Base-by-base conservation (phyloP, 2,888 invertebrate species). In the Cataglyphis altisquamis region DNA sequence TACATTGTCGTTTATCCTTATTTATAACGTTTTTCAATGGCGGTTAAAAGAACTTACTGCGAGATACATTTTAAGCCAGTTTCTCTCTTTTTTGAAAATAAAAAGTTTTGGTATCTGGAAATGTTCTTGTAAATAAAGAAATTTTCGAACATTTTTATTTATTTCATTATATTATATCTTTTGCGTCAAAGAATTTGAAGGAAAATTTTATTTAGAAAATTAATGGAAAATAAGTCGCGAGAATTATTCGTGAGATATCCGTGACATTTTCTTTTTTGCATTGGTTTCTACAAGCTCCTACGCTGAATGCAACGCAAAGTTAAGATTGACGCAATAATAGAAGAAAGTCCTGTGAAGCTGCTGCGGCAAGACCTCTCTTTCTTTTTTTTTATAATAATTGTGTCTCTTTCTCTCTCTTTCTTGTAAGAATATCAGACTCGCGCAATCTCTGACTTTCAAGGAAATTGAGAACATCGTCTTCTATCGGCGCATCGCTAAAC, bases 391-490 rank as follows among this genome's bases (percentile, higher is more conserved):
- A 63, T 63, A 74, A 82, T 82, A 63, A 75, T 82, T 64, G 63
- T 52, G 48, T 41, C 45, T 64, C 52, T 41, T 41, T n/a, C 8
- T 45, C 45, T 45, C 45, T 45, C 1, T 45, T 48, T 74, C 64
- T 45, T 60, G 25, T 52, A 82, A 64, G 63, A 75, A 75, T 77
- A 77, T 75, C 55, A 41, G 63, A 41, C 52, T 75, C 39, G 63
- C 63, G 77, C 63, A 55, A 72, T 82, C 81, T 82, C 29, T 74
- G 52, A 82, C 55, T 82, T 82, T 75, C 75, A 64, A 12, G 41
- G 63, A 74, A 82, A 82, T 82, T 75, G 75, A 75, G 64, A 82
- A 74, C 63, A 81, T 55, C 63, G 75, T 74, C 60, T 80, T 80
- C 36, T 70, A 78, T 78, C 72, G 25, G 41, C 36, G 60, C 48